Percentiles rank a stretch among this genome's conserved stretches.
Conservation (phyloP, 1,140 invertebrate genomes). For the Conus ventricosus region DNA sequence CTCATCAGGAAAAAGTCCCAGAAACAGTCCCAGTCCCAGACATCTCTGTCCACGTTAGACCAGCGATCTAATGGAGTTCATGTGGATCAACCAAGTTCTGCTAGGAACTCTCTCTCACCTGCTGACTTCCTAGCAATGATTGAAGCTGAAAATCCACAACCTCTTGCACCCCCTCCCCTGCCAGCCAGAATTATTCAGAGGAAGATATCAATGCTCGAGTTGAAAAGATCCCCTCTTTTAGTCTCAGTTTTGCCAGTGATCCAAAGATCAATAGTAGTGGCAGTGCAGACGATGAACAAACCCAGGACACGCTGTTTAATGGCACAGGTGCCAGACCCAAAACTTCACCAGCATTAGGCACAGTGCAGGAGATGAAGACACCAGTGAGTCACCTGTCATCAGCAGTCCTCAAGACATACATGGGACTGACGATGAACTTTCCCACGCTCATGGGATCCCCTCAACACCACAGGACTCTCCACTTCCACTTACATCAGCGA, state of each 20-base stretch:
- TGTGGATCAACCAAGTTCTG: conserved; percentile 2
- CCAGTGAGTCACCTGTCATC: not conserved
- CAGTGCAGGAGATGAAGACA: not conserved
- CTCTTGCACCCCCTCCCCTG: conserved; percentile 33
- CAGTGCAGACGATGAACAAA: not conserved
- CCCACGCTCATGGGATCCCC: not conserved
- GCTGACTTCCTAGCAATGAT: conserved; percentile 5
- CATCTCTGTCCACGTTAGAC: not conserved
- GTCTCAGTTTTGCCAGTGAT: not conserved
- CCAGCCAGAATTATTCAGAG: conserved; percentile 40
- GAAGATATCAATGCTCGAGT: not conserved
- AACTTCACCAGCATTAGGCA: not conserved
- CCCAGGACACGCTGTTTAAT: not conserved
- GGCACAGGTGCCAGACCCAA: conserved; percentile 12
- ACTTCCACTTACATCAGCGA: not conserved
- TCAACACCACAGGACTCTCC: not conserved
- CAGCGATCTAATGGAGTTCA: not conserved
- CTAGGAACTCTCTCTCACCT: conserved; percentile 18
- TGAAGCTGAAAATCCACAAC: conserved; percentile 1
- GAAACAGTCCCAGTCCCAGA: conserved; percentile 37
- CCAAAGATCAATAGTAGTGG: not conserved
- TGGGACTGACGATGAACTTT: not conserved
- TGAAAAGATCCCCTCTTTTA: not conserved
- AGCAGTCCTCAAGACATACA: not conserved
- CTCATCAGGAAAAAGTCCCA: conserved; percentile 49